Conservation (phyloP, 1,140 invertebrate genomes). For the Chlorops oryzae region DNA sequence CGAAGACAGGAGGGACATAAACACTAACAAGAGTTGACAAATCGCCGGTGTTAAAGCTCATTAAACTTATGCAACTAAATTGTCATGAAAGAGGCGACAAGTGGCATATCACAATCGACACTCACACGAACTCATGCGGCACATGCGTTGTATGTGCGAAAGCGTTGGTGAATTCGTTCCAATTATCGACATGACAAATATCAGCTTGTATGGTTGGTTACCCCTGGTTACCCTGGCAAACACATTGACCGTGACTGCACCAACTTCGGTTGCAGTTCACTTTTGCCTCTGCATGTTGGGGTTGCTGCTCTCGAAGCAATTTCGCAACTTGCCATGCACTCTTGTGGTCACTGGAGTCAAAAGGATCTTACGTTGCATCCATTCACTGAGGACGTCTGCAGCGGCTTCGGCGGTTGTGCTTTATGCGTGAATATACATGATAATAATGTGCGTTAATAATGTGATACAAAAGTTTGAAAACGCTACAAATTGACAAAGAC, state of each 20-base stretch:
- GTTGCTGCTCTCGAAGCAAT: no score
- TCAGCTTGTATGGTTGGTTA: conserved; percentile 13
- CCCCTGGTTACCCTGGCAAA: conserved; percentile 9
- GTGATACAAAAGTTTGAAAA: conserved; percentile 5
- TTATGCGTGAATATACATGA: conserved; percentile 3
- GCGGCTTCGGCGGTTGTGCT: conserved; percentile 11
- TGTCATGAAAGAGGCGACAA: no score
- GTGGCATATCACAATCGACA: no score
- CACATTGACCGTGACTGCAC: no score
- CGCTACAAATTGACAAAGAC: conserved; percentile 45
- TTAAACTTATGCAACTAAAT: no score
- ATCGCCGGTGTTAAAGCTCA: conserved; percentile 48
- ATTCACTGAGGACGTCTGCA: conserved; percentile 13
- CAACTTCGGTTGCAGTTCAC: no score
- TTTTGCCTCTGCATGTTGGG: no score
- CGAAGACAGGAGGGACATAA: no score
- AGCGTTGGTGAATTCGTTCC: conserved; percentile 7
- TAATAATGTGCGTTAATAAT: conserved; percentile 47
- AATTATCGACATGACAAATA: conserved; percentile 46
- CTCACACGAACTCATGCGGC: conserved; percentile 15
- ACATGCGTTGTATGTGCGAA: background rate
- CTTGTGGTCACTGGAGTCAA: no score
- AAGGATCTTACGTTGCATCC: no score
- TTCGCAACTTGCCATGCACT: no score
- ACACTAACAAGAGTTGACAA: conserved; percentile 47